A percentile compares a stretch with the other conserved stretches of the same genome.
Evolutionary conservation across 2,797 vertebrate species (phyloP).

Genomic region (Liasis olivaceus): DNA sequence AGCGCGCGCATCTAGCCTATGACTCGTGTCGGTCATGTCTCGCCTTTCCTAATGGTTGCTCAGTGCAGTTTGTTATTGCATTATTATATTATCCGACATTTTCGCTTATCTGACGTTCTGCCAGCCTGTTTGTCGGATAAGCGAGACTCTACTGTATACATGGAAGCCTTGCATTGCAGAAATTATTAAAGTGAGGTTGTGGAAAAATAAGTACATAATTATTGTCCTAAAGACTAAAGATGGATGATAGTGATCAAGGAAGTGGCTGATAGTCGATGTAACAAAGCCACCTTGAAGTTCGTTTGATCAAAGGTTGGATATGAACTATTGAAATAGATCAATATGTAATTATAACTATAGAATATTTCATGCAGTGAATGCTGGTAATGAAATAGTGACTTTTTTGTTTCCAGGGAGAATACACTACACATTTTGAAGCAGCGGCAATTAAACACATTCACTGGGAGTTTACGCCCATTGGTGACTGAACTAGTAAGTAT

Average conservation of each 20-base stretch:
- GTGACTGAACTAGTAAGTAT: conserved; percentile 91
- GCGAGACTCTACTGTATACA: not conserved
- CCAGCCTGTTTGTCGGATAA: too few relatives aligned
- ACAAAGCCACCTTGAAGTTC: not conserved
- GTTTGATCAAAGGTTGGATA: not conserved
- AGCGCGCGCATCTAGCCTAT: too few relatives aligned
- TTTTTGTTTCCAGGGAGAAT: conserved; percentile 88
- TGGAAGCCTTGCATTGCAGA: not conserved
- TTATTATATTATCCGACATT: too few relatives aligned
- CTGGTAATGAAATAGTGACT: conserved; percentile 5
- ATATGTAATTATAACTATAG: not conserved
- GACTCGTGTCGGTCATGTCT: too few relatives aligned
- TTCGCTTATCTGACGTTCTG: too few relatives aligned
- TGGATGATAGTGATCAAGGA: not conserved
- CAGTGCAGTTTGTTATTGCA: too few relatives aligned
- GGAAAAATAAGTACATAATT: not conserved
- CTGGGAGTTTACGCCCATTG: conserved; percentile 82
- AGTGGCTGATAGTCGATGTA: not conserved
- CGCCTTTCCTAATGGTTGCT: too few relatives aligned
- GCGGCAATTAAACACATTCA: conserved; percentile 75
- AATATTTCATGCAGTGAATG: conserved; percentile 1
- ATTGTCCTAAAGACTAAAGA: not conserved
- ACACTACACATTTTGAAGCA: conserved; percentile 90
- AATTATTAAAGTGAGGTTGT: not conserved
- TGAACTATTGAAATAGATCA: not conserved